Percentiles rank a stretch among this genome's conserved stretches.
Conservation (phyloP, 2,888 invertebrate genomes). For the Pandemis cinnamomeana region DNA sequence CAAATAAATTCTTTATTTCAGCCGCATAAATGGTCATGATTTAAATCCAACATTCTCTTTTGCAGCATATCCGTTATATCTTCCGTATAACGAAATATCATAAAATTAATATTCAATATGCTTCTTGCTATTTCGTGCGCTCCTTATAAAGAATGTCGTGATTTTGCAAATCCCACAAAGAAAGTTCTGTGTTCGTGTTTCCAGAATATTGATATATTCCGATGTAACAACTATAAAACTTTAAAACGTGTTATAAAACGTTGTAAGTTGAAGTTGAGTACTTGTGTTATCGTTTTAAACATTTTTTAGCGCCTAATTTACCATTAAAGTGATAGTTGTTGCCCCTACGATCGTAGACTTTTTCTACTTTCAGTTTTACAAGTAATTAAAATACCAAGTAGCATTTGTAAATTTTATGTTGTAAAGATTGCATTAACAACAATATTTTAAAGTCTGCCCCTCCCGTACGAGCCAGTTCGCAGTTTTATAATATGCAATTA, state of each 20-base stretch:
- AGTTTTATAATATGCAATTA: constrained; percentile 82
- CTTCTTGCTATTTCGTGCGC: not conserved
- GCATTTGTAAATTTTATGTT: not conserved
- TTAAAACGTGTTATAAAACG: not conserved
- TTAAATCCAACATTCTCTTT: not conserved
- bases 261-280: not conserved
- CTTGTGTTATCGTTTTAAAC: not conserved
- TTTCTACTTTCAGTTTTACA: not conserved
- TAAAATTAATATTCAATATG: constrained; percentile 1
- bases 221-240: not conserved
- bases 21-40: not conserved
- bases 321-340: not conserved
- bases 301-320: not conserved
- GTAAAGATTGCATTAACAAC: constrained; percentile 25
- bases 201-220: not conserved
- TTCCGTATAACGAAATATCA: not conserved
- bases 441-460: constrained; percentile 16
- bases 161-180: not conserved
- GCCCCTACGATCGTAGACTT: not conserved
- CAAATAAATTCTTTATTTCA: not conserved
- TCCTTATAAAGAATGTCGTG: not conserved
- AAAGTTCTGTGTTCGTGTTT: not conserved
- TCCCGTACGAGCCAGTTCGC: constrained; percentile 53
- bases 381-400: constrained; percentile 4
- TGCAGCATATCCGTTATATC: not conserved